A percentile compares a stretch with the other conserved stretches of the same genome.
Conservation (phyloP, 1,140 invertebrate genomes). For the Megathymus violae region DNA sequence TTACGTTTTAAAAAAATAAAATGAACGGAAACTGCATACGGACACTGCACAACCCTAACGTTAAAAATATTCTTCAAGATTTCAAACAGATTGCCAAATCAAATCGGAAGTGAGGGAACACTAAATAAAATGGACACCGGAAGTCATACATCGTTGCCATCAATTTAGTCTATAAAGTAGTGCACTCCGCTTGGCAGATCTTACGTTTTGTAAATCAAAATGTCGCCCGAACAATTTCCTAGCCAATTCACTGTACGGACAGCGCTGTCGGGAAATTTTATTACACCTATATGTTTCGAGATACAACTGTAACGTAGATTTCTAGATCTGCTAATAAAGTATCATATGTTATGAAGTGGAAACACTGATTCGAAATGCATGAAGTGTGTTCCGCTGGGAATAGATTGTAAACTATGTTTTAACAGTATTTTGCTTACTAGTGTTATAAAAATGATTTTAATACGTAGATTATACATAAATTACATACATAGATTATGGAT, state of each 20-base stretch:
- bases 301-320: slow-evolving; percentile 30
- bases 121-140: slow-evolving; percentile 35
- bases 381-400: neutral
- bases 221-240: slow-evolving; percentile 35
- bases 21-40: neutral
- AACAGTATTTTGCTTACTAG: too few relatives aligned
- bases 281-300: slow-evolving; percentile 35
- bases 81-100: slow-evolving; percentile 35
- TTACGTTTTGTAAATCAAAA: slow-evolving; percentile 38
- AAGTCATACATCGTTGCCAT: slow-evolving; percentile 33
- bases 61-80: slow-evolving; percentile 22
- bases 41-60: slow-evolving; percentile 21
- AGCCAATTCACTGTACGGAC: slow-evolving; percentile 32
- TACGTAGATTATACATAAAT: too few relatives aligned
- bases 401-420: neutral
- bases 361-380: slow-evolving; percentile 10
- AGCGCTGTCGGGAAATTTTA: slow-evolving; percentile 32
- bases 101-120: slow-evolving; percentile 33
- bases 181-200: slow-evolving; percentile 31
- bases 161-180: slow-evolving; percentile 35
- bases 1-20: too few relatives aligned
- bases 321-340: slow-evolving; percentile 21
- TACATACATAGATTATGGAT: too few relatives aligned
- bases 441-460: too few relatives aligned
- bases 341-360: slow-evolving; percentile 19